These are phyloP conservation scores for Origma solitaria DNA, from an alignment of 2,113 vertebrate species.

Conservation along the genomic window DNA sequence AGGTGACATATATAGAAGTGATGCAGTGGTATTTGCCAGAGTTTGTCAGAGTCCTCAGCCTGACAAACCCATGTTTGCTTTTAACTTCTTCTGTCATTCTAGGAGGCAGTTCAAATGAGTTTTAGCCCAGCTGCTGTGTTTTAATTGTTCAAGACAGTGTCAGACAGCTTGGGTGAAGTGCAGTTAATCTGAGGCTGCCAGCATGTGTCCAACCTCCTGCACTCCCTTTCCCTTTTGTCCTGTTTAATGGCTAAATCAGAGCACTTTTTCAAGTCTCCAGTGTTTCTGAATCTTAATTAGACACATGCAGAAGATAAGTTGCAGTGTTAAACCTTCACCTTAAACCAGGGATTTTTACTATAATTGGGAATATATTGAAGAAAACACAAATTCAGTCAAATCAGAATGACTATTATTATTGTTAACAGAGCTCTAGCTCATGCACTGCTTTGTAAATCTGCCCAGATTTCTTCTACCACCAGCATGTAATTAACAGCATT, in stretches of 20 bases:
- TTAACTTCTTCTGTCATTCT: background rate
- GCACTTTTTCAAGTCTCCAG: background rate
- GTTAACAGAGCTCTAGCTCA: background rate
- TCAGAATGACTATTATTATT: background rate
- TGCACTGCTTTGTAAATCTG: background rate
- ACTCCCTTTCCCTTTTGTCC: background rate
- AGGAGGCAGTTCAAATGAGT: background rate
- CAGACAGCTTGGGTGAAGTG: background rate
- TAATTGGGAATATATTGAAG: background rate
- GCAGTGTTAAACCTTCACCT: background rate
- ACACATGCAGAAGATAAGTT: background rate
- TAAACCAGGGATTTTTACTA: background rate
- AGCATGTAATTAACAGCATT: background rate
- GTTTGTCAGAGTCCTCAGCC: background rate
- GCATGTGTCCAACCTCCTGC: background rate
- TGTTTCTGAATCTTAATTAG: background rate
- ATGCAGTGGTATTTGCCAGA: background rate
- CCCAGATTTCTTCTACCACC: background rate
- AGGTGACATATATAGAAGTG: background rate
- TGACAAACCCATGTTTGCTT: background rate
- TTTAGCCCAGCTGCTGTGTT: background rate
- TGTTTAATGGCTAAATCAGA: background rate
- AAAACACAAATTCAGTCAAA: background rate
- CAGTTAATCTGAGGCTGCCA: background rate
- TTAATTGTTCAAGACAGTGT: background rate